Percentiles rank a stretch among this genome's conserved stretches.
Conservation (phyloP, 2,797 vertebrate genomes). For the Silurus lanzhouensis region DNA sequence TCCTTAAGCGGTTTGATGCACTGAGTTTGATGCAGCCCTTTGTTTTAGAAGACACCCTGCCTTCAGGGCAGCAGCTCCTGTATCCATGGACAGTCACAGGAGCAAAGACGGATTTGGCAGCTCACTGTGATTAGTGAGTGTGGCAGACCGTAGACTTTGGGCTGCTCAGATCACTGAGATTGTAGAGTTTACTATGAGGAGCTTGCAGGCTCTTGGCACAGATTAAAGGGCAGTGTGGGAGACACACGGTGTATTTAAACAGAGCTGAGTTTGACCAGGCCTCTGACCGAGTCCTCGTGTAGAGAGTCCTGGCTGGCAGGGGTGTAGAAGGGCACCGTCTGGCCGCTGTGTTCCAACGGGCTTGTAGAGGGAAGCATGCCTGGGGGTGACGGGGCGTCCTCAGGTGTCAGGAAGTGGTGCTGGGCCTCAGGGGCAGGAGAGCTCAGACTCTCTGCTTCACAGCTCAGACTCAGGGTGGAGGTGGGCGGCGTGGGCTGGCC, state of each 20-base stretch:
- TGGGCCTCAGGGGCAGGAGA: conserved; percentile 67
- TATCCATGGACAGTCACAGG: neutral
- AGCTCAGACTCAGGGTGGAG: conserved; percentile 88
- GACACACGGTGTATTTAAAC: conserved; percentile 75
- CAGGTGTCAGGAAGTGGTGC: conserved; percentile 92
- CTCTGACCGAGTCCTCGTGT: conserved; percentile 95
- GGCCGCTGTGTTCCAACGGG: conserved; percentile 85
- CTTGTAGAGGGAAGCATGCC: conserved; percentile 86
- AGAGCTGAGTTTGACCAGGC: conserved; percentile 96
- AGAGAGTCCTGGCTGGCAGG: conserved; percentile 94
- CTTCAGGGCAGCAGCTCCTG: conserved; percentile 17
- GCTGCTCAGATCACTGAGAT: conserved; percentile 1
- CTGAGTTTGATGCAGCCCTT: conserved; percentile 28
- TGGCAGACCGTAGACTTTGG: neutral
- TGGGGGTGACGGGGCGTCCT: conserved; percentile 89
- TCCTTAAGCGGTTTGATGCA: neutral
- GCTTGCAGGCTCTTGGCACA: conserved; percentile 22
- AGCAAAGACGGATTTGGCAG: conserved; percentile 15
- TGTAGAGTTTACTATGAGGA: neutral
- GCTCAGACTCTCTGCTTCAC: conserved; percentile 72
- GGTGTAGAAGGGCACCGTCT: conserved; percentile 85
- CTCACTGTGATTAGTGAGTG: neutral
- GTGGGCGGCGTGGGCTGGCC: conserved; percentile 92
- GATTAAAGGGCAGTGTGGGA: conserved; percentile 21
- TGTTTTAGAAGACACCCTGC: conserved; percentile 10